These are phyloP conservation scores for Spatulosminthurus flaviceps DNA, from an alignment of 2,888 invertebrate species.

Conservation along the genomic window DNA sequence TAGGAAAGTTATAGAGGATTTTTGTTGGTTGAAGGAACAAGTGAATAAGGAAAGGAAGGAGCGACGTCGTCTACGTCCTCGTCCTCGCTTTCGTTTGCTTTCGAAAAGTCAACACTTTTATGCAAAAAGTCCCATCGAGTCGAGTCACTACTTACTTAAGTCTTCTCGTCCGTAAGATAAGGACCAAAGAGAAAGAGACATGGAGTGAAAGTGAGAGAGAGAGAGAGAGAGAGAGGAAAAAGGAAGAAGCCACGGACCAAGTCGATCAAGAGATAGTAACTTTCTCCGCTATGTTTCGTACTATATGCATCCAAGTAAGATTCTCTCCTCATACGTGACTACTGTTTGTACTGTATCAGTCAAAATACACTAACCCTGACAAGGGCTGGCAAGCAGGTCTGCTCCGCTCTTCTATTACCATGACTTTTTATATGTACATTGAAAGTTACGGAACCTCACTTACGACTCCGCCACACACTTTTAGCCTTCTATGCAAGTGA, in stretches of 20 bases:
- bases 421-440: no score
- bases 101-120: constrained; percentile 53
- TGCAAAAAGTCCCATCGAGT: constrained; percentile 49
- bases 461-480: no score
- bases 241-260: not conserved
- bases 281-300: not conserved
- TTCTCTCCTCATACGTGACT: no score
- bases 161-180: constrained; percentile 45
- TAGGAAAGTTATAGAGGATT: no score
- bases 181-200: not conserved
- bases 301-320: no score
- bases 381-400: no score
- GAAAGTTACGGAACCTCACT: no score
- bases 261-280: constrained; percentile 17
- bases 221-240: not conserved
- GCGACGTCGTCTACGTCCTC: not conserved
- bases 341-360: no score
- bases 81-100: constrained; percentile 39
- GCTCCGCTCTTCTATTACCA: no score
- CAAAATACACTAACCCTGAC: no score
- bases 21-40: not conserved
- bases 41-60: not conserved
- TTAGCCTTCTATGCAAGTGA: not conserved
- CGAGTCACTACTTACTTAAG: constrained; percentile 40
- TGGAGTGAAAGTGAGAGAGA: not conserved